A percentile compares a stretch with the other conserved stretches of the same genome.
Evolutionary conservation across 1,140 invertebrate genomes (phyloP).

Genomic region (Musca domestica): DNA sequence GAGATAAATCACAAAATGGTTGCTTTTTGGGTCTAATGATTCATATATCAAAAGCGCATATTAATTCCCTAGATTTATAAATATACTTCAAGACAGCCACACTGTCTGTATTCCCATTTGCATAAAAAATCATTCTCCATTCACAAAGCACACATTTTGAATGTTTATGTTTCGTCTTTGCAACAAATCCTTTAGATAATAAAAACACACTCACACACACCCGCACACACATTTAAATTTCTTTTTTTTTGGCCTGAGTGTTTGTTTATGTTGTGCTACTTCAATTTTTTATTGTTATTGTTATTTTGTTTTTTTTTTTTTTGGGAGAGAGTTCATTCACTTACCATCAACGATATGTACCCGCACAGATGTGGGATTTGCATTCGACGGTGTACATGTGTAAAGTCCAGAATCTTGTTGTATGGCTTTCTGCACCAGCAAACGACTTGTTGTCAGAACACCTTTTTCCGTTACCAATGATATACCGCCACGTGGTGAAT

Average conservation of each 20-base stretch:
- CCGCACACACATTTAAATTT: background rate
- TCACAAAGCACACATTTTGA: too few relatives aligned
- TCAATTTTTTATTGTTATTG: too few relatives aligned
- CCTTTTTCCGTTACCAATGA: slow-evolving; percentile 79
- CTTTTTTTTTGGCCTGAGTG: background rate
- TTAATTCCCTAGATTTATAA: too few relatives aligned
- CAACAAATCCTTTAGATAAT: too few relatives aligned
- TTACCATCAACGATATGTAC: slow-evolving; percentile 84
- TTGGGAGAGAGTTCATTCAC: slow-evolving; percentile 30
- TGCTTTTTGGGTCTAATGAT: too few relatives aligned
- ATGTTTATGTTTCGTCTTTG: too few relatives aligned
- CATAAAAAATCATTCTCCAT: too few relatives aligned
- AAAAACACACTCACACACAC: background rate
- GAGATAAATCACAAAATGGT: too few relatives aligned
- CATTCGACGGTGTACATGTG: slow-evolving; percentile 77
- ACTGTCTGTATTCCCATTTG: too few relatives aligned
- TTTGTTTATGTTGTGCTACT: too few relatives aligned
- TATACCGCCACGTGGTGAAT: slow-evolving; percentile 74
- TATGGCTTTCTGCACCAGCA: slow-evolving; percentile 76
- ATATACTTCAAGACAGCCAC: too few relatives aligned
- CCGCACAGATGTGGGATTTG: slow-evolving; percentile 69
- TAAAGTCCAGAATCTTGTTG: slow-evolving; percentile 72
- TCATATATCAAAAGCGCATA: too few relatives aligned
- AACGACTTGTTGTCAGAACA: slow-evolving; percentile 71
- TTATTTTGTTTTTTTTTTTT: background rate